Conservation (phyloP, 2,888 invertebrate genomes). For the Acronicta alni region DNA sequence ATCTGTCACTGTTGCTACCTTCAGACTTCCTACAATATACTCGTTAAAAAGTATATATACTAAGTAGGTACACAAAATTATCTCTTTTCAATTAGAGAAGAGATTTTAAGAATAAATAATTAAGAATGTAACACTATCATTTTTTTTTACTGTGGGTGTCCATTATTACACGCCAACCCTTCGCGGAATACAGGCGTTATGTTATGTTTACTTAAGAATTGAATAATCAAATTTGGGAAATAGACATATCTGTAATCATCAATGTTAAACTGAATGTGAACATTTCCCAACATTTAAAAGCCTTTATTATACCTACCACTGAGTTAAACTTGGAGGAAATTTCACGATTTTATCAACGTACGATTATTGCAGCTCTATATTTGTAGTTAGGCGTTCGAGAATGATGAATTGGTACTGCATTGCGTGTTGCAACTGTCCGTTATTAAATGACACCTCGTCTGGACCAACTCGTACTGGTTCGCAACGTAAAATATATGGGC, state of each 20-base stretch:
- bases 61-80: no score
- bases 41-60: no score
- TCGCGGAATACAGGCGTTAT: no score
- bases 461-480: constrained; percentile 29
- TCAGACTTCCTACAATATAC: no score
- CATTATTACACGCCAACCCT: no score
- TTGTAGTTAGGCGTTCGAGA: constrained; percentile 30
- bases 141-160: no score
- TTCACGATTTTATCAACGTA: constrained; percentile 39
- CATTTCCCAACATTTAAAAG: constrained; percentile 36
- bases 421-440: constrained; percentile 35
- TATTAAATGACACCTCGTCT: constrained; percentile 49
- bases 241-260: neutral
- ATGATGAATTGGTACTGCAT: constrained; percentile 44
- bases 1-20: no score
- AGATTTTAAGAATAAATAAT: no score
- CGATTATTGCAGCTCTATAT: constrained; percentile 36
- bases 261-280: constrained; percentile 10
- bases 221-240: neutral
- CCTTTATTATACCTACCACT: constrained; percentile 1
- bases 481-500: constrained; percentile 25
- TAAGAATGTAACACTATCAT: no score
- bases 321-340: constrained; percentile 26
- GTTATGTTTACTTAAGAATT: no score
- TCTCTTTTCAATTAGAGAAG: no score